Conservation (phyloP, 2,797 vertebrate genomes). For the Semotilus atromaculatus region DNA sequence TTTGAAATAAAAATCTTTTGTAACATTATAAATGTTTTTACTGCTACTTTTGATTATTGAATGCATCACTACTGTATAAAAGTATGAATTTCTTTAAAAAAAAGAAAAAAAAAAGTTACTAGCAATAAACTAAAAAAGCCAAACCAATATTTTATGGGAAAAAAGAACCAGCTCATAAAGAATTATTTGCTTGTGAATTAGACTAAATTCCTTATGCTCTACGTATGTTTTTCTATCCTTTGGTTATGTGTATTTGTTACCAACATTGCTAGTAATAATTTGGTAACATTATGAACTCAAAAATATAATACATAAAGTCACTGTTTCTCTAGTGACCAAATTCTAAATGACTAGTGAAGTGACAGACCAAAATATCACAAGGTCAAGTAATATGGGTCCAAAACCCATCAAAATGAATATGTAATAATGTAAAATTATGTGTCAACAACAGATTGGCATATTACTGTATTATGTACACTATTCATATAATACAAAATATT, state of each 20-base stretch:
- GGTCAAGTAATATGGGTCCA: not conserved
- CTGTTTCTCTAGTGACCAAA: not conserved
- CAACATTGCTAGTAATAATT: not conserved
- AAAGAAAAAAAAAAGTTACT: not conserved
- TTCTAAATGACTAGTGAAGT: not conserved
- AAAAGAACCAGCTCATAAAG: not conserved
- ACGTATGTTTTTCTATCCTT: not conserved
- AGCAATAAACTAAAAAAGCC: not conserved
- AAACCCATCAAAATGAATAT: not conserved
- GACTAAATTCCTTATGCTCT: not conserved
- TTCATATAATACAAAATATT: not conserved
- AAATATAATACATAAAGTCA: too few relatives aligned
- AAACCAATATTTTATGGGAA: not conserved
- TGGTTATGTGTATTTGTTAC: not conserved
- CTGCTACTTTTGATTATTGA: not conserved
- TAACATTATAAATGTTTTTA: not conserved
- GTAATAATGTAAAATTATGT: not conserved
- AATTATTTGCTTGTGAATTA: not conserved
- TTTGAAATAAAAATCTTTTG: not conserved
- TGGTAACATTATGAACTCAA: not conserved
- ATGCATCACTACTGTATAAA: not conserved
- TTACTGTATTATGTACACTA: not conserved
- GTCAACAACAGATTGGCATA: not conserved
- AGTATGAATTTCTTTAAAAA: not conserved
- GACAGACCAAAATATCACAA: not conserved